phyloP scores from a whole-genome alignment of 2,888 invertebrate species.

The Priocnemis perturbator region DNA sequence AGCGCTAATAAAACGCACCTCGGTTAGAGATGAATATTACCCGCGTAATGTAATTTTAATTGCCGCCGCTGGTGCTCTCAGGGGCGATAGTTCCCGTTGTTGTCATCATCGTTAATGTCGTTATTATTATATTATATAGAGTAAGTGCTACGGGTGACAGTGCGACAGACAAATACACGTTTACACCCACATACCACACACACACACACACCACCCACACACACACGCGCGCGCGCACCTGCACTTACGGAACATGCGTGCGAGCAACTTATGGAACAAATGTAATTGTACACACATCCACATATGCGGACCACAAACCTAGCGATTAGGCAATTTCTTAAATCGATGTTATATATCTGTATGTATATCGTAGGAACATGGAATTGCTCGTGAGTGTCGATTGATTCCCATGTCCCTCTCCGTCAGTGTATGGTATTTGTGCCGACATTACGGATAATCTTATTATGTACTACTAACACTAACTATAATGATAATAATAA shows the following conservation, averaged over 20 bases:
- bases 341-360: slow-evolving; percentile 57
- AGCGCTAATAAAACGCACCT: slow-evolving; percentile 7
- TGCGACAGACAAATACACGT: no score
- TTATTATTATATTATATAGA: no score
- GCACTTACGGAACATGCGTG: not conserved
- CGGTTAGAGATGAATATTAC: not conserved
- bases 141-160: no score
- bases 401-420: slow-evolving; percentile 50
- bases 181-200: slow-evolving; percentile 1
- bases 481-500: not conserved
- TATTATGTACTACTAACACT: not conserved
- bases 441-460: slow-evolving; percentile 22
- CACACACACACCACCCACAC: not conserved
- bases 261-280: slow-evolving; percentile 1
- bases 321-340: slow-evolving; percentile 59
- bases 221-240: not conserved
- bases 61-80: no score
- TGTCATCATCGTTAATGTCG: no score
- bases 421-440: slow-evolving; percentile 37
- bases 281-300: slow-evolving; percentile 20
- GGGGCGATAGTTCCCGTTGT: no score
- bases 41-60: no score
- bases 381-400: not conserved
- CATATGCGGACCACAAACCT: slow-evolving; percentile 63
- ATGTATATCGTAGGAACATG: slow-evolving; percentile 36